These are phyloP conservation scores for Oenanthe melanoleuca DNA, from an alignment of 2,113 vertebrate genomes.

Conservation along the genomic window DNA sequence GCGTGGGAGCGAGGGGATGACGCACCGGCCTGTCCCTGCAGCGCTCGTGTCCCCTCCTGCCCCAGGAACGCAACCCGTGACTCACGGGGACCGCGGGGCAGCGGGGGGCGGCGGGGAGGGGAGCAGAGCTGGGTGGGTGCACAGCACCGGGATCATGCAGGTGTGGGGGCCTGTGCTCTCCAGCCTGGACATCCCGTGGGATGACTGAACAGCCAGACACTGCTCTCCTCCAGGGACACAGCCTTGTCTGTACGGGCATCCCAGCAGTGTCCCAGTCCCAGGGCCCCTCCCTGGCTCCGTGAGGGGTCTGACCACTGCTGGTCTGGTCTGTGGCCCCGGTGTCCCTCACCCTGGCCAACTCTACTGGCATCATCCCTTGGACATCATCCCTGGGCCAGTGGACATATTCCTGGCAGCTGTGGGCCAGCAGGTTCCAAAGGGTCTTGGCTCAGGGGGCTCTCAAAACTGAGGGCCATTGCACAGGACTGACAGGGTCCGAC, in stretches of 20 bases:
- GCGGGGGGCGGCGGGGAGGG: neutral
- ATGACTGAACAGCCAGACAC: neutral
- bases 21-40: neutral
- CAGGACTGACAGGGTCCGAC: fast-evolving
- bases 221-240: neutral
- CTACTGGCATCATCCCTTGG: fast-evolving
- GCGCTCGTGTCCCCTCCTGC: neutral
- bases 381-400: neutral
- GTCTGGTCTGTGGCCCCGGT: fast-evolving
- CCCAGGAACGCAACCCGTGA: neutral
- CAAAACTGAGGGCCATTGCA: neutral
- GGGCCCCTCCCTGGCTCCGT: neutral
- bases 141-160: neutral
- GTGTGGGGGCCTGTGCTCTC: fast-evolving
- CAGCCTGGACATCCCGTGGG: too few relatives aligned
- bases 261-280: fast-evolving
- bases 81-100: neutral
- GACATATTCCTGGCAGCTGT: neutral
- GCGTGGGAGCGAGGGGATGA: constrained; percentile 29
- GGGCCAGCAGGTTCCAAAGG: neutral
- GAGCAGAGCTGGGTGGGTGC: neutral
- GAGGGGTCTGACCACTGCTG: neutral
- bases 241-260: neutral
- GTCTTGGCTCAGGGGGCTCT: fast-evolving
- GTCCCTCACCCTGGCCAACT: neutral